phyloP scores from a whole-genome alignment of 2,113 vertebrate species.

The Nanorana parkeri region DNA sequence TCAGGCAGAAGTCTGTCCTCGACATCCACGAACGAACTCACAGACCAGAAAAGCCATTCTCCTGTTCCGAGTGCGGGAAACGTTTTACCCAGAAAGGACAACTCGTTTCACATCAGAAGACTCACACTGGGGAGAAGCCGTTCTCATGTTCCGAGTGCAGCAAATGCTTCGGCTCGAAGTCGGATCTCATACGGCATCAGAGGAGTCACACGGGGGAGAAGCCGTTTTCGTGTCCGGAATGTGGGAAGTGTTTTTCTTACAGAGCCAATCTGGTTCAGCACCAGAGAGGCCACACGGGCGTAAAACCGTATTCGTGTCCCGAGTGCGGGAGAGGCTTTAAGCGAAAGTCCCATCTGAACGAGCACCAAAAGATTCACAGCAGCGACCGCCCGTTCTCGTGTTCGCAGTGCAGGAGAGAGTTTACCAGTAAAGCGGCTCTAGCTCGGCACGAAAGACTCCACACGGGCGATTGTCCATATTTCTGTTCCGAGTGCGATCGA shows the following conservation, averaged over 20 bases:
- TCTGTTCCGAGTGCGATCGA: constrained; percentile 20
- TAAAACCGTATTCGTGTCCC: neutral
- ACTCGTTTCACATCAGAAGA: too few species aligned
- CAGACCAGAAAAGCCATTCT: neutral
- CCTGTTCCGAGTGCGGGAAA: neutral
- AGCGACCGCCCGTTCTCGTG: neutral
- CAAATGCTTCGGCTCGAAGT: constrained; percentile 41
- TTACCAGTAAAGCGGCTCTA: neutral
- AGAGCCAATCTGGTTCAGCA: neutral
- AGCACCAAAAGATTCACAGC: neutral
- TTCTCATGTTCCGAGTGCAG: too few species aligned
- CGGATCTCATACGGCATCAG: constrained; percentile 44
- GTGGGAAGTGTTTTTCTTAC: too few species aligned
- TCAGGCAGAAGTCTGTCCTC: neutral
- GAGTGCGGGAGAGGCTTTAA: neutral
- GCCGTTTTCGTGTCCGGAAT: too few species aligned
- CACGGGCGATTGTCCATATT: neutral
- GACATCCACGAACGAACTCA: neutral
- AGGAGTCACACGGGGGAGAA: constrained; percentile 4
- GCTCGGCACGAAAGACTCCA: constrained; percentile 11
- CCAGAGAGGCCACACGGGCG: neutral
- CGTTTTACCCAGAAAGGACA: too few species aligned
- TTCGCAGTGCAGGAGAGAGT: constrained; percentile 3
- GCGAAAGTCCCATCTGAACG: neutral
- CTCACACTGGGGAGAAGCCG: too few species aligned